Evolutionary conservation across 2,113 vertebrate species (phyloP).

Genomic region (Asarcornis scutulata): DNA sequence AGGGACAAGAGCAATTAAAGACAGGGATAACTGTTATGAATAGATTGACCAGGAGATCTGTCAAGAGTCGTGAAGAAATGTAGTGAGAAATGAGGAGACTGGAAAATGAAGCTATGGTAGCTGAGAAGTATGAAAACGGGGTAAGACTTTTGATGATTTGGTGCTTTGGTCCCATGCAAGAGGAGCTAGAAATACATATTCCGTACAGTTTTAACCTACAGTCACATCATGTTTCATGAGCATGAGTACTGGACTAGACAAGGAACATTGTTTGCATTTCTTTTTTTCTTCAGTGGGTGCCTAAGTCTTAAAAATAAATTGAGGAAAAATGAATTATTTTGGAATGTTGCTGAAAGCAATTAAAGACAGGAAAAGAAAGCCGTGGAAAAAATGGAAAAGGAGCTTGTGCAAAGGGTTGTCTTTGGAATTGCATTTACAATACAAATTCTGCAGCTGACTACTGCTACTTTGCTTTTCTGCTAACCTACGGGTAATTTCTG

Average conservation of each 20-base stretch:
- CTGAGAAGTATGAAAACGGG: neutral
- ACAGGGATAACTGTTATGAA: neutral
- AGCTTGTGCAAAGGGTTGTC: slow-evolving; percentile 8
- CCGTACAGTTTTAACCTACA: neutral
- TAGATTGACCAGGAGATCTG: slow-evolving; percentile 1
- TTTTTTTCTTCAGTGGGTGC: slow-evolving; percentile 15
- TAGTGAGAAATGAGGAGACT: slow-evolving; percentile 33
- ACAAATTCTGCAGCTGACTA: slow-evolving; percentile 45
- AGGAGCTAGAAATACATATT: neutral
- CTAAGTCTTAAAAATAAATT: slow-evolving; percentile 48
- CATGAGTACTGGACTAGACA: neutral
- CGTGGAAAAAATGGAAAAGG: slow-evolving; percentile 4
- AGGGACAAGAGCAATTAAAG: neutral
- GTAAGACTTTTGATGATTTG: slow-evolving; percentile 37
- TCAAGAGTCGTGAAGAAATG: slow-evolving; percentile 17
- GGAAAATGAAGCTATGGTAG: slow-evolving; percentile 43
- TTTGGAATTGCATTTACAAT: slow-evolving; percentile 56
- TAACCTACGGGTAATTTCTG: slow-evolving; percentile 70
- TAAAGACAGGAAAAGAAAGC: slow-evolving; percentile 56
- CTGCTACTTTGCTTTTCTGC: slow-evolving; percentile 60
- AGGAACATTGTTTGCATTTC: slow-evolving; percentile 20
- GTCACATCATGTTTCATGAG: slow-evolving; percentile 12
- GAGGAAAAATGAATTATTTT: slow-evolving; percentile 7
- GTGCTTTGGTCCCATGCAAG: neutral
- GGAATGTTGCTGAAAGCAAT: slow-evolving; percentile 57